Evolutionary conservation across 1,140 invertebrate species (phyloP).

Genomic region (Pentalonia nigronervosa): DNA sequence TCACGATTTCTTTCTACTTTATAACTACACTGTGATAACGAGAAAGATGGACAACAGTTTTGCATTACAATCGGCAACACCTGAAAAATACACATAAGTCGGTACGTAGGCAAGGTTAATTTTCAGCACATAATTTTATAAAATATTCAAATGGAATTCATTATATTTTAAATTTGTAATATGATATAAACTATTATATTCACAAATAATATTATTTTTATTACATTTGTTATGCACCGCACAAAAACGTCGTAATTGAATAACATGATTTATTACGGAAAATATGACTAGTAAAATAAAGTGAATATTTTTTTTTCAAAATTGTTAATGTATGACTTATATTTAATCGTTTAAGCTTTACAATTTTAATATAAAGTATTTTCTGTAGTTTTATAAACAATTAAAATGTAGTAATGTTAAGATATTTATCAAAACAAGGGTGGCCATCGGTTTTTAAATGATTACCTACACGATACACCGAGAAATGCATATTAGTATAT

Average conservation of each 20-base stretch:
- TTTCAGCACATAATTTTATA: not conserved
- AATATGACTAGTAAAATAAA: too few relatives aligned
- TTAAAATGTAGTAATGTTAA: not conserved
- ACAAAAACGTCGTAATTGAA: too few relatives aligned
- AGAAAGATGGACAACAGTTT: conserved; percentile 75
- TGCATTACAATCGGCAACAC: conserved; percentile 76
- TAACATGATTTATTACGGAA: too few relatives aligned
- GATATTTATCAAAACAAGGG: not conserved
- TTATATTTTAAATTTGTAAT: too few relatives aligned
- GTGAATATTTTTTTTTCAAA: too few relatives aligned
- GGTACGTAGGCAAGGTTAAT: not conserved
- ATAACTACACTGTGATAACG: conserved; percentile 78
- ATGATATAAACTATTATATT: too few relatives aligned
- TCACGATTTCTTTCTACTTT: conserved; percentile 80
- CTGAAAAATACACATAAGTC: conserved; percentile 64
- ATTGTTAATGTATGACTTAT: not conserved
- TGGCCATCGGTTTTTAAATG: not conserved
- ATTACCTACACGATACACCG: not conserved
- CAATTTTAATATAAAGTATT: not conserved
- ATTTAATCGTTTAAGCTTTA: not conserved
- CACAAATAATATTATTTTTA: too few relatives aligned
- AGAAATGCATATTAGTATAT: not conserved
- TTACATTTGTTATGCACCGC: too few relatives aligned
- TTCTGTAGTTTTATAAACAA: not conserved
- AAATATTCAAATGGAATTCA: not conserved